Base-by-base conservation (phyloP, 2,797 vertebrate species). In the Champsocephalus gunnari region DNA sequence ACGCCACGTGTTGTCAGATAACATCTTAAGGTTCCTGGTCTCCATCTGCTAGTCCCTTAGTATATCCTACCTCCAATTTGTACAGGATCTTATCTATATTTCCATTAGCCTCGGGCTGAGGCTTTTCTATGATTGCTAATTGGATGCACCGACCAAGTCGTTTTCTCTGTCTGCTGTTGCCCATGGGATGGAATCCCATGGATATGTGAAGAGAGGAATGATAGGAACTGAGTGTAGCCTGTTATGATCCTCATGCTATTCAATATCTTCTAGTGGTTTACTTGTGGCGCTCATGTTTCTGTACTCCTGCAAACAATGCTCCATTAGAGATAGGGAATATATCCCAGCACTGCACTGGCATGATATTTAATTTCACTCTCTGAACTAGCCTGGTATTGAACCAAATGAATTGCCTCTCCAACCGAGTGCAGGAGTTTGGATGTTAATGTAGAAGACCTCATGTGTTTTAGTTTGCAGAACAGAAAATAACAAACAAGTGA, bases 1-100 rank as follows among this genome's bases (percentile, higher is more conserved):
- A 54, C 72, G 24, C 83, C 54, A 47, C 44, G 17, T 68, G 76
- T 75, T 38, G 54, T 85, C 73, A 80, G 92, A 93, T 92, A 88
- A 56, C 77, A 92, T 93, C 92, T 89, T 64, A 80, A 85, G 79
- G 44, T 75, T 83, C 64, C 80, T 68, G 65, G 64, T 89, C 80
- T 86, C 79, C 71, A 84, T 89, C 87, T 87, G 74, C 83, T 67
- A 71, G 80, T 58, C 69, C 34, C 82, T 87, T 90, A 87, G 88
- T 88, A 80, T 79, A 83, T 75, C 60, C 65, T 77, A 83, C 74
- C 85, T 87, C 74, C 77, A 91, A 88, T 90, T 92, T 85, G 87
- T 89, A 84, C 82, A 69, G 71, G 81, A 81, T 87, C 83, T 88
- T 92, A 93, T 92, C 92, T 92, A 82, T 83, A 89, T 89, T 90